Percentiles rank a stretch among this genome's conserved stretches.
Conservation (phyloP, 2,888 invertebrate species). For the Volucella zonaria region DNA sequence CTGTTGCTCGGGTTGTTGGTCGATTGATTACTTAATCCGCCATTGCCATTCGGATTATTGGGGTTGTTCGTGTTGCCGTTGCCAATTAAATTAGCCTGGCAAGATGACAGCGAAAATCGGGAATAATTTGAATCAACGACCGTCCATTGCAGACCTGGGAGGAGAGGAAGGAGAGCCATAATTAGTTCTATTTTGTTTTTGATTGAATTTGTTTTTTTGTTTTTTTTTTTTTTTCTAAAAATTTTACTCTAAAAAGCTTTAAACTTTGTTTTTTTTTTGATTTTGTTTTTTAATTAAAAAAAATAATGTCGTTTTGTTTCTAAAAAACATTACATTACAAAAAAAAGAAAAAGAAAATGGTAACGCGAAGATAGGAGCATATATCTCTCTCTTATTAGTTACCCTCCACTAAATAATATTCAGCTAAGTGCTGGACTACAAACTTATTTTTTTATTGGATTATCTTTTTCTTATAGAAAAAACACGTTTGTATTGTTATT, state of each 20-base stretch:
- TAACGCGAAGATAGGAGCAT: conserved; percentile 35
- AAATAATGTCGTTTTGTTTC: conserved; percentile 77
- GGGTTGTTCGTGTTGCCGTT: conserved; percentile 80
- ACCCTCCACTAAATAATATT: conserved; percentile 44
- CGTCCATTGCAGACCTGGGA: conserved; percentile 93
- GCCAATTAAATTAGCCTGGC: conserved; percentile 84
- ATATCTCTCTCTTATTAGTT: conserved; percentile 33
- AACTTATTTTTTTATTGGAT: conserved; percentile 13
- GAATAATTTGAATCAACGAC: conserved; percentile 92
- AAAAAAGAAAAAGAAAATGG: conserved; percentile 20
- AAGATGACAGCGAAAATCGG: conserved; percentile 88
- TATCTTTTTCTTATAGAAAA: neutral
- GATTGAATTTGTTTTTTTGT: conserved; percentile 60
- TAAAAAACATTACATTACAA: conserved; percentile 10
- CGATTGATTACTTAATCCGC: conserved; percentile 80
- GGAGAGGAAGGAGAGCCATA: conserved; percentile 83
- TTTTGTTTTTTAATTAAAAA: conserved; percentile 75
- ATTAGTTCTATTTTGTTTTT: conserved; percentile 76
- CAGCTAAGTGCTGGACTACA: conserved; percentile 22
- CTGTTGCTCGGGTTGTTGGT: conserved; percentile 73
- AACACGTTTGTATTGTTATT: neutral
- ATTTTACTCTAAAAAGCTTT: conserved; percentile 58
- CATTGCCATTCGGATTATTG: conserved; percentile 78
- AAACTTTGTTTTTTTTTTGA: no score
- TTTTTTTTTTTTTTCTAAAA: conserved; percentile 67